Conservation (phyloP, 2,888 invertebrate species). For the Lithophane socia region DNA sequence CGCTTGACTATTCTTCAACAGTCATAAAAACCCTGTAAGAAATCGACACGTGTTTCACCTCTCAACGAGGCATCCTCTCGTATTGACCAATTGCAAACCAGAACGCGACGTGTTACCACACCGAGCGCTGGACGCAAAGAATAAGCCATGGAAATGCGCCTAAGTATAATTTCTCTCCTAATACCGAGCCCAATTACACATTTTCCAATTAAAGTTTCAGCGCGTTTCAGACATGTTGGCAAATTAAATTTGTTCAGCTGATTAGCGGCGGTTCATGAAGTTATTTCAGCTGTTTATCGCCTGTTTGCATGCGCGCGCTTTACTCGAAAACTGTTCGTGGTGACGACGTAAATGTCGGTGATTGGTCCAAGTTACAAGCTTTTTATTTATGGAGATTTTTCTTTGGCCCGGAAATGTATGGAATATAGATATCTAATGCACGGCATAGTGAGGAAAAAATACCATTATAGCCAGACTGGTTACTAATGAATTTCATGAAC, state of each 20-base stretch:
- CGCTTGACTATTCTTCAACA: too few species aligned
- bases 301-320: conserved; percentile 68
- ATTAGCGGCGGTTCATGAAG: conserved; percentile 68
- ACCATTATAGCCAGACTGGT: background rate
- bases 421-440: background rate
- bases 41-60: too few species aligned
- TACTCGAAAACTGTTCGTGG: conserved; percentile 91
- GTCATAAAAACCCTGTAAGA: too few species aligned
- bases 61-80: too few species aligned
- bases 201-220: conserved; percentile 69
- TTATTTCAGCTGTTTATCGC: conserved; percentile 71
- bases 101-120: too few species aligned
- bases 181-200: conserved; percentile 55
- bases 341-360: conserved; percentile 85
- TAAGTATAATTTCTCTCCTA: conserved; percentile 39
- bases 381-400: background rate
- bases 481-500: background rate
- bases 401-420: background rate
- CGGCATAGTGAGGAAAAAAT: background rate
- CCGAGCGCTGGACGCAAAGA: too few species aligned
- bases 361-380: conserved; percentile 49
- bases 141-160: conserved; percentile 22
- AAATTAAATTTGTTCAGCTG: conserved; percentile 74
- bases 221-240: conserved; percentile 58
- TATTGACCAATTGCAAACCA: too few species aligned